Base-by-base conservation (phyloP, 2,113 vertebrate genomes). In the Ivindomyrus marchei region DNA sequence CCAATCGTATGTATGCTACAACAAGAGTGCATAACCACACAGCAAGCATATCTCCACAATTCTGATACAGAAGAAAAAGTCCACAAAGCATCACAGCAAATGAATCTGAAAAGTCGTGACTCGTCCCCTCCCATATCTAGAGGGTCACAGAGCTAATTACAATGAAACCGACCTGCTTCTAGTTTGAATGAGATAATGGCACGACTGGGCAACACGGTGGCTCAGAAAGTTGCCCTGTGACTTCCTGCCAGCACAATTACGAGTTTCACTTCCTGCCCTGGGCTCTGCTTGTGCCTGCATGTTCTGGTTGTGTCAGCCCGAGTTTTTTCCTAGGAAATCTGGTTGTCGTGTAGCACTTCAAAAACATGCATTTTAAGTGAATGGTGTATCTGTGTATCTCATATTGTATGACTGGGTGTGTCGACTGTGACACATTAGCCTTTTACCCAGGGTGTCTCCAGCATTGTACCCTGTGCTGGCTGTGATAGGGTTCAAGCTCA, bases 21-120 rank as follows among this genome's bases (percentile, higher is more conserved):
- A 7, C 74, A 80, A 42, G 36, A 27, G 47, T 80, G 19, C 52
- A 89, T 53, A 27, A 53, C 62, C 19, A 27, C 74, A 52, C 66
- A 52, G 66, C 24, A 77, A 70, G 62, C 11, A 11, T 52, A 36
- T 70, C 66, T 17, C 46, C 47, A 46, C 66, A 77, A 89, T 80
- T 77, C 74, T 89, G 66, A 80, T 80, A 47, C 74, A 70, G 74
- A 89, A 89, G 88, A 13, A 74, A n/a, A 31, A 8, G 17, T 15
- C 88, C 36, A n/a, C 10, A 84, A 83, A 56, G 27, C 80, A 84
- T 45, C 50, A 84, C 74, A 42, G 74, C 31, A 49, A 49, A 84
- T 42, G 88, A 89, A 31, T 53, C 36, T 83, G 88, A 89, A 89
- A 53, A 45, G 88, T 21, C 74, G 62, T 80, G 17, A 80, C 49